Percentiles rank a stretch among this genome's conserved stretches.
Evolutionary conservation across 1,140 invertebrate genomes (phyloP).

Genomic region (Apis florea): DNA sequence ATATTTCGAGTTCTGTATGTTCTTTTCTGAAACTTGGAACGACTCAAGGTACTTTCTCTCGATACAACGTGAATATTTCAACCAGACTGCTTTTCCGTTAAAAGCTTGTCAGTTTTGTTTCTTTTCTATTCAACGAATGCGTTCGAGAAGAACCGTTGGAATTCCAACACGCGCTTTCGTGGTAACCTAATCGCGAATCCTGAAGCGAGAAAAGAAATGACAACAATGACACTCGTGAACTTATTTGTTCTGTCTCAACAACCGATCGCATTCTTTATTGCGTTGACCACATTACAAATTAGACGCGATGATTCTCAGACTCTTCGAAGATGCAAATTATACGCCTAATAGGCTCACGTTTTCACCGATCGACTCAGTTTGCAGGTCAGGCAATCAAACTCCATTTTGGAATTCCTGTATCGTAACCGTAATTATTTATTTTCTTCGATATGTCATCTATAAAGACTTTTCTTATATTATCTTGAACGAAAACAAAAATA

Average conservation of each 20-base stretch:
- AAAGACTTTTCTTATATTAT: not conserved
- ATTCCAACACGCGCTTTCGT: constrained; percentile 44
- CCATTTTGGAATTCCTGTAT: constrained; percentile 6
- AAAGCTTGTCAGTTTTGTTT: not conserved
- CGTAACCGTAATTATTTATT: not conserved
- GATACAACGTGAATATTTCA: not conserved
- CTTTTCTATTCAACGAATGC: not conserved
- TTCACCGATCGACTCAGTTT: constrained; percentile 12
- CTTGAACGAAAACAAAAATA: not conserved
- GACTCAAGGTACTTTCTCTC: not conserved
- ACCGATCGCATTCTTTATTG: constrained; percentile 47
- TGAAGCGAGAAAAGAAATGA: not conserved
- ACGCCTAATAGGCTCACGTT: constrained; percentile 52
- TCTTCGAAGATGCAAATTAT: constrained; percentile 55
- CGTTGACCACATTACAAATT: constrained; percentile 57
- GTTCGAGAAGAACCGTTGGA: constrained; percentile 41
- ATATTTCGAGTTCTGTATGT: too few relatives aligned
- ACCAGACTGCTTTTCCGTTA: not conserved
- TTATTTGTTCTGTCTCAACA: constrained; percentile 4
- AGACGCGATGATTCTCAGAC: constrained; percentile 41
- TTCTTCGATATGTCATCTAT: too few relatives aligned
- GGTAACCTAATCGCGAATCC: constrained; percentile 37
- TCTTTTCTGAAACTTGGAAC: not conserved
- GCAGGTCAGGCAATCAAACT: constrained; percentile 26
- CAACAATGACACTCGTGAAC: constrained; percentile 25